Evolutionary conservation across 2,113 vertebrate species (phyloP), one percentile per base, ranked within the genome.

Genomic region (Corynorhinus townsendii): DNA sequence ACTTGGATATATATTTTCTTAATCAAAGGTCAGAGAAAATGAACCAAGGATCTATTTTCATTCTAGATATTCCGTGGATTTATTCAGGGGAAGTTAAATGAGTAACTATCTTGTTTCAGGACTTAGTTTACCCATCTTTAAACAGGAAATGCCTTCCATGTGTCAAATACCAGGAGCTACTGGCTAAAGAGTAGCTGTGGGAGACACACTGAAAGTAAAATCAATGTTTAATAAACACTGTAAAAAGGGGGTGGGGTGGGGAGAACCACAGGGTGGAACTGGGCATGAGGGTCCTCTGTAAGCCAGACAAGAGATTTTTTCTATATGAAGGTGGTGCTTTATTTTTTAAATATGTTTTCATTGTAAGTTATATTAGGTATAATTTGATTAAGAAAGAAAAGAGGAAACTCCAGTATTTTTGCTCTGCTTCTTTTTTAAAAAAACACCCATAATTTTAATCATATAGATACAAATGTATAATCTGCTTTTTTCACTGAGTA

Each of bases 401-500:
- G 56, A 82, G 71, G 79, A 84, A 59, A 86, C 68, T 54, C 28
- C 14, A 56, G 9, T 69, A 72, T 64, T 84, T 77, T 86, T 95
- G 7, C 4, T 88, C 49, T 71, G 16, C 35, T 84, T 94, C 22
- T 88, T 89, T 52, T 62, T 40, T 77, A 86, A 73, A 69, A 71
- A n/a, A 89, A 87, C 45, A 79, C 54, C 35, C 17, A 62, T 40
- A 90, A 82, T 54, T 76, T 10, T 59, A 89, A 85, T 88, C 52
- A 49, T 43, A 76, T 33, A 94, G 80, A 49, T 81, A 79, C 19
- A 73, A 73, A 33, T 54, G 35, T 75, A 0, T 91, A 73, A 79
- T 80, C 45, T 91, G 19, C 15, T 90, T 94, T 96, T 95, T 69
- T 69, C 11, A 83, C 24, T 52, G n/a, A 91, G 35, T 84, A 72